A percentile compares a stretch with the other conserved stretches of the same genome.
phyloP scores from a whole-genome alignment of 1,140 invertebrate genomes.

The Anadara kagoshimensis region DNA sequence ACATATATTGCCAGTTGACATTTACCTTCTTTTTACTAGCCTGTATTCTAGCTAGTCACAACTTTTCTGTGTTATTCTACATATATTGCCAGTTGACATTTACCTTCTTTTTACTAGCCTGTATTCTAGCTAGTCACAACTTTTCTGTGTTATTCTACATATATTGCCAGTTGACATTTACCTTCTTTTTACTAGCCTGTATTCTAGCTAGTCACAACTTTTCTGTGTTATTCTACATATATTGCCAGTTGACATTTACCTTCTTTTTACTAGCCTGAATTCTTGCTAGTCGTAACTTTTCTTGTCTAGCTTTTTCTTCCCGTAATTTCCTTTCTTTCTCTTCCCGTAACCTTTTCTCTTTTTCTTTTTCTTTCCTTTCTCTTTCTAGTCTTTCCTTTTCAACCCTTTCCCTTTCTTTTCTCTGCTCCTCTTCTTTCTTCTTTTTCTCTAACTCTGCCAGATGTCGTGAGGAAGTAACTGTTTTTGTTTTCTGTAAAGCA shows the following conservation, averaged over 20 bases:
- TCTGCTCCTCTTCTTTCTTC: constrained; percentile 40
- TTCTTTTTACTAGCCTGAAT: constrained; percentile 22
- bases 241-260: background rate
- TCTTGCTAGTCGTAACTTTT: constrained; percentile 33
- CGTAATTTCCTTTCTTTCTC: constrained; percentile 12
- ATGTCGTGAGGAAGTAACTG: constrained; percentile 19
- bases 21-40: too few species aligned
- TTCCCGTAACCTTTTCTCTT: constrained; percentile 19
- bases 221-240: too few species aligned
- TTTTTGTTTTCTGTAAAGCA: constrained; percentile 8
- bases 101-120: too few species aligned
- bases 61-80: too few species aligned
- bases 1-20: too few species aligned
- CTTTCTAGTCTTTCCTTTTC: constrained; percentile 33
- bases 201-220: too few species aligned
- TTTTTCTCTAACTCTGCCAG: constrained; percentile 28
- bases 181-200: too few species aligned
- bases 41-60: too few species aligned
- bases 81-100: too few species aligned
- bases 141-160: too few species aligned
- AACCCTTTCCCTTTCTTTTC: constrained; percentile 36
- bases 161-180: too few species aligned
- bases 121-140: too few species aligned
- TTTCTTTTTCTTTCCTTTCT: constrained; percentile 18
- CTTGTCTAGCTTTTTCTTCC: constrained; percentile 1